These are phyloP conservation scores for Drosophila acutilabella DNA, from an alignment of 2,888 invertebrate genomes.

Conservation along the genomic window DNA sequence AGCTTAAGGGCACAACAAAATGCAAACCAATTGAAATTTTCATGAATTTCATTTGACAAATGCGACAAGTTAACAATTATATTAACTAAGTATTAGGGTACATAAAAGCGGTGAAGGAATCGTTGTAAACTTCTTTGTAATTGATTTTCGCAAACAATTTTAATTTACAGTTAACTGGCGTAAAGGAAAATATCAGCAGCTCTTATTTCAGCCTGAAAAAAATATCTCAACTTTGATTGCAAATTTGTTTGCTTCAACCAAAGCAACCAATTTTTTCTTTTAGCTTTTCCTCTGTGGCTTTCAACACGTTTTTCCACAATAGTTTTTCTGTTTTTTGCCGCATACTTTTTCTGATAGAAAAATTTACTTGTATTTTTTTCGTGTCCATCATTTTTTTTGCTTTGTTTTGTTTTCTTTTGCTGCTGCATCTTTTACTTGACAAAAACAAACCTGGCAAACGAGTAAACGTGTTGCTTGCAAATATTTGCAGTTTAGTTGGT, in stretches of 20 bases:
- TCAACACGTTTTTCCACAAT: constrained; percentile 14
- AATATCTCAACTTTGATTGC: constrained; percentile 75
- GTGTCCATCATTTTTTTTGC: neutral
- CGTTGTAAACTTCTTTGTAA: constrained; percentile 43
- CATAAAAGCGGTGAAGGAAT: too few relatives aligned
- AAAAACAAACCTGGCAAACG: constrained; percentile 28
- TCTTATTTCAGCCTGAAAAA: constrained; percentile 31
- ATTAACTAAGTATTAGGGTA: constrained; percentile 5
- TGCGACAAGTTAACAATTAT: constrained; percentile 17
- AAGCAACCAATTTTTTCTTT: constrained; percentile 21
- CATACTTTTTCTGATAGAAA: constrained; percentile 19
- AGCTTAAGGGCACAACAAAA: constrained; percentile 61
- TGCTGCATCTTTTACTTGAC: constrained; percentile 23
- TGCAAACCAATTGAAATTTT: constrained; percentile 71
- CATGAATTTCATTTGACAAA: constrained; percentile 42
- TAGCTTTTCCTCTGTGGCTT: constrained; percentile 9
- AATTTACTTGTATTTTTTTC: neutral
- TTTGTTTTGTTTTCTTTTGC: constrained; percentile 6
- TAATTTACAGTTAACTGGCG: constrained; percentile 51
- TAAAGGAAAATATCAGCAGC: constrained; percentile 20
- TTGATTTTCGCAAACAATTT: constrained; percentile 71
- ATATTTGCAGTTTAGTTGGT: constrained; percentile 45
- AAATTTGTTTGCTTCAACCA: constrained; percentile 63
- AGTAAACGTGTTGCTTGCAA: constrained; percentile 31
- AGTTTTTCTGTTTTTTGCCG: constrained; percentile 23